Evolutionary conservation across 2,113 vertebrate species (phyloP), one percentile per base, ranked within the genome.

Genomic region (Halichoerus grypus): DNA sequence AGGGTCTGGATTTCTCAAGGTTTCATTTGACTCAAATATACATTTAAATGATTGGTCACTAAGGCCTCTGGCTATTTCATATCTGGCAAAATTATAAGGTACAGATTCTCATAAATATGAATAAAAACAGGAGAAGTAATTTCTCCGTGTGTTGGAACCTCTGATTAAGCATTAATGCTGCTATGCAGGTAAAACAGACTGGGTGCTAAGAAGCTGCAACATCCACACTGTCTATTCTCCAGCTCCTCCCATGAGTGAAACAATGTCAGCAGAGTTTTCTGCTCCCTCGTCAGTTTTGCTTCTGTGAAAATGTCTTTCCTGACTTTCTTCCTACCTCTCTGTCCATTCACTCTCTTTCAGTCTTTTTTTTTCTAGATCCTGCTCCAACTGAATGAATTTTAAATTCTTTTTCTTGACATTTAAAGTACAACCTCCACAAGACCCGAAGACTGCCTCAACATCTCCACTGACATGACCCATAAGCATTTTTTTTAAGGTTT

Each of bases 11-110:
- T 92, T 96, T 92, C 39, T 96, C 71, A 80, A 85, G 39, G 71
- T 97, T 96, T 96, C 71, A 74, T 91, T 97, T 93, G 49, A 33
- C 67, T 95, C 88, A 85, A 79, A 88, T 92, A 85, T 55, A 39
- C 39, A 91, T 97, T 97, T 57, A 92, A 97, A 96, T 95, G 84
- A 97, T 95, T 91, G 88, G 85, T 93, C 86, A 96, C 93, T 89
- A 89, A 95, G 36, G 39, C 72, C 93, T 80, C 77, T 46, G 82
- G 72, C 51, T 97, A 51, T 76, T 97, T 95, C 28, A 61, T 93
- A 89, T 83, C 59, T 87, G 85, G 82, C 31, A 97, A 96, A 95
- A 93, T 95, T 91, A 96, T 85, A 93, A 59, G 42, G 42, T 87
- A 46, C 5, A 93, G 53, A 88, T 31, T 82, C 69, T 93, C 53